Evolutionary conservation across 2,888 invertebrate species (phyloP).

Genomic region (Oxycera nigricornis): DNA sequence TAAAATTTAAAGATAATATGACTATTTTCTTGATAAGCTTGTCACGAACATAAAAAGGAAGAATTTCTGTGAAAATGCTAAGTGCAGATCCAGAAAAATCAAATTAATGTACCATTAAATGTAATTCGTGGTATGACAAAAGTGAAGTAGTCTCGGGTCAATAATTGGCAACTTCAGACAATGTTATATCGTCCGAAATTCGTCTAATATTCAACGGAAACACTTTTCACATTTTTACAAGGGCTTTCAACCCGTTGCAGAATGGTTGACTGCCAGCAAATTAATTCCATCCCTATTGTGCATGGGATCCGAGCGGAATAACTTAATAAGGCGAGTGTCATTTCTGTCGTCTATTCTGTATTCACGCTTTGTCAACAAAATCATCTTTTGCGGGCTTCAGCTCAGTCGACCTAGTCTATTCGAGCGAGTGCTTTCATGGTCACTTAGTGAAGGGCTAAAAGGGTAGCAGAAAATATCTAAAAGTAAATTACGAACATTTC

Average conservation of each 20-base stretch:
- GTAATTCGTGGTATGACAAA: no score
- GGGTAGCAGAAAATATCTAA: background rate
- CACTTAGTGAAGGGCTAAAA: constrained; percentile 8
- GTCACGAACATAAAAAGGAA: no score
- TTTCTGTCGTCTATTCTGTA: constrained; percentile 13
- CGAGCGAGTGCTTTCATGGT: background rate
- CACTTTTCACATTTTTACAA: background rate
- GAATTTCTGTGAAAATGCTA: no score
- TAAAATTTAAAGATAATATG: no score
- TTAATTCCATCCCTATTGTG: background rate
- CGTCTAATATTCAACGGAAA: no score
- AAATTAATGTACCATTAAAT: no score
- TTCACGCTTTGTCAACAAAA: constrained; percentile 20
- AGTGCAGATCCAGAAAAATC: no score
- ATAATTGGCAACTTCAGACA: no score
- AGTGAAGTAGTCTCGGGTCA: no score
- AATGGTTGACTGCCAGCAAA: background rate
- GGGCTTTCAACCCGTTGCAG: background rate
- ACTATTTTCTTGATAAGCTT: no score
- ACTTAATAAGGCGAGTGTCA: constrained; percentile 5
- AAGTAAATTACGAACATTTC: background rate
- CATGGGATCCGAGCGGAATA: background rate
- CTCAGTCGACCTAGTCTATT: background rate
- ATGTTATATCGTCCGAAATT: no score
- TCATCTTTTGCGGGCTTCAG: background rate